phyloP scores from a whole-genome alignment of 2,113 vertebrate genomes.

The Chionomys nivalis region DNA sequence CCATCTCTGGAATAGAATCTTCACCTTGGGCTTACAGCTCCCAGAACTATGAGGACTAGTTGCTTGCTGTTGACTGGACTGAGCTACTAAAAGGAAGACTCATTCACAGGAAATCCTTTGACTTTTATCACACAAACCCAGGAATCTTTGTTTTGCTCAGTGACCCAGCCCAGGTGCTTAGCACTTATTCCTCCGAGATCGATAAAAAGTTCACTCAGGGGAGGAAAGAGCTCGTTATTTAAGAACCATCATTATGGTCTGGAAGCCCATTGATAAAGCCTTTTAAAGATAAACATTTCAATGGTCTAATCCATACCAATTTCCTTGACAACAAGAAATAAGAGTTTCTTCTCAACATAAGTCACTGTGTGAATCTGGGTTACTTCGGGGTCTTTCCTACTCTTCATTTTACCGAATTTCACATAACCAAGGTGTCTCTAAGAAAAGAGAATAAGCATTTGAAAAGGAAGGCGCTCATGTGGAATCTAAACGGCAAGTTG shows the following conservation, averaged over 20 bases:
- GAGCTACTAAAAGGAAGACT: neutral
- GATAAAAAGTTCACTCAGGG: conserved; percentile 30
- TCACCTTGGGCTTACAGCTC: neutral
- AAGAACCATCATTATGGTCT: conserved; percentile 38
- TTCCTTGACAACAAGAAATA: conserved; percentile 8
- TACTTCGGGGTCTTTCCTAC: neutral
- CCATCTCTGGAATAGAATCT: neutral
- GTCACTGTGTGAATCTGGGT: neutral
- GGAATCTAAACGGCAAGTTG: conserved; percentile 21
- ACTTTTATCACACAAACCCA: neutral
- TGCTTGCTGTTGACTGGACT: neutral
- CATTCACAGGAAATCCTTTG: neutral
- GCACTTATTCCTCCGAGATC: conserved; percentile 21
- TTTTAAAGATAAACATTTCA: conserved; percentile 24
- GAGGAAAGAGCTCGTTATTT: conserved; percentile 39
- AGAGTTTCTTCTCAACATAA: neutral
- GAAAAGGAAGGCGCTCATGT: neutral
- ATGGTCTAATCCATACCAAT: neutral
- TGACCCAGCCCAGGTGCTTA: conserved; percentile 27
- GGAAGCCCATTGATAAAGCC: neutral
- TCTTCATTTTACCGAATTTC: conserved; percentile 35
- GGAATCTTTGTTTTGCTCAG: neutral
- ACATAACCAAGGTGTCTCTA: neutral
- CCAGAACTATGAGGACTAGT: neutral
- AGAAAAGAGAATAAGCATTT: neutral